phyloP scores from a whole-genome alignment of 2,113 vertebrate genomes.

The Clupea harengus region DNA sequence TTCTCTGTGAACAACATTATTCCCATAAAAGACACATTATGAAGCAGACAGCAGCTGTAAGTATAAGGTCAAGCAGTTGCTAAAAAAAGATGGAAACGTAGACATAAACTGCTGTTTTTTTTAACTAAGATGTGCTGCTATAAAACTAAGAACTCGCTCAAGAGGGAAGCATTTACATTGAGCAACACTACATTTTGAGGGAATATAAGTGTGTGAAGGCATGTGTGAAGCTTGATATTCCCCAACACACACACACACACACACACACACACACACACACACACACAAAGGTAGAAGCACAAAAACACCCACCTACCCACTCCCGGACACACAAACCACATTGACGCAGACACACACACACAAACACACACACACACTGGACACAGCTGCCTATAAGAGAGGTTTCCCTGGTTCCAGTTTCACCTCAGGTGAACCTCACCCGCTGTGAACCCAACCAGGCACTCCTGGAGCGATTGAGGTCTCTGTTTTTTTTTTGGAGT shows the following conservation, averaged over 20 bases:
- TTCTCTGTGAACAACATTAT: not conserved
- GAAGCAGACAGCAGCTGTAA: not conserved
- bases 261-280: not conserved
- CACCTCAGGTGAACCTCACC: constrained; percentile 9
- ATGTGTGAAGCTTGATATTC: not conserved
- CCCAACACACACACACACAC: not conserved
- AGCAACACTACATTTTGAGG: not conserved
- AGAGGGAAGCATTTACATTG: not conserved
- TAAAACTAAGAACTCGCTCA: not conserved
- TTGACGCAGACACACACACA: not conserved
- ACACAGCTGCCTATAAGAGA: not conserved
- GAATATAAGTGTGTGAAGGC: too few species aligned
- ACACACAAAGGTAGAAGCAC: not conserved
- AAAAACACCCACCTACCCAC: not conserved
- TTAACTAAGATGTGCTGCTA: not conserved
- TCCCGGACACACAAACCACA: not conserved
- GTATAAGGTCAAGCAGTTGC: not conserved
- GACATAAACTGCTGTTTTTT: not conserved
- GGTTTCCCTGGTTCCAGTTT: not conserved
- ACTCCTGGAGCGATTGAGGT: not conserved
- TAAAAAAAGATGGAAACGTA: not conserved
- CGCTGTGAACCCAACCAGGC: not conserved
- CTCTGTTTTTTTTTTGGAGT: not conserved
- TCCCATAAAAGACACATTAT: not conserved
- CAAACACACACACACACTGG: not conserved